Conservation (phyloP, 92 coral and sea anemone genomes). For the Umimayanthus kanabou region DNA sequence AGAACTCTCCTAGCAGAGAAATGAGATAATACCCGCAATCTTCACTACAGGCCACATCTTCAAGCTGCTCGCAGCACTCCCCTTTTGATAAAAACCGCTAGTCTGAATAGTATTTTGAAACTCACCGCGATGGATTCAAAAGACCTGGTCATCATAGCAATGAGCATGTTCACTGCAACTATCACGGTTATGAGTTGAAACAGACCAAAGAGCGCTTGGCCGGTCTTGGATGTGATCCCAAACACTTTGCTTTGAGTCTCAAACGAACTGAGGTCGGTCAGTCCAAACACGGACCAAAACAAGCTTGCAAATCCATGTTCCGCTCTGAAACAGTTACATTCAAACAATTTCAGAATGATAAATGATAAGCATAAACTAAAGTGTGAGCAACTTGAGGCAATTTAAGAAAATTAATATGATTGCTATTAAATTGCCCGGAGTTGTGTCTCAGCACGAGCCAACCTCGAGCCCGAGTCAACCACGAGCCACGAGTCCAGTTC, state of each 20-base stretch:
- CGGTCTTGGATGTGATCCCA: constrained; percentile 70
- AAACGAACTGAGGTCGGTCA: constrained; percentile 70
- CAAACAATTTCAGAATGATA: background rate
- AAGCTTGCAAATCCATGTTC: constrained; percentile 55
- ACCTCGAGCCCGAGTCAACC: too few relatives aligned
- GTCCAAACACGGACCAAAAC: constrained; percentile 88
- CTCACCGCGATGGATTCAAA: constrained; percentile 81
- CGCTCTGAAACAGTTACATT: constrained; percentile 38
- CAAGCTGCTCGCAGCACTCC: too few relatives aligned
- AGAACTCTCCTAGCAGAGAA: too few relatives aligned
- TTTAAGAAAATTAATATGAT: too few relatives aligned
- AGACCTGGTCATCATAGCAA: constrained; percentile 89
- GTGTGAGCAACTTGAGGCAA: too few relatives aligned
- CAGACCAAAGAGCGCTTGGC: constrained; percentile 67
- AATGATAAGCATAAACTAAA: background rate
- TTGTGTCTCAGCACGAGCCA: too few relatives aligned
- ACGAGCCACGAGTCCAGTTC: too few relatives aligned
- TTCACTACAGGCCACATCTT: too few relatives aligned
- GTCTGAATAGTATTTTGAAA: too few relatives aligned
- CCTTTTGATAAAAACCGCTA: too few relatives aligned
- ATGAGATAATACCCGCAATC: too few relatives aligned
- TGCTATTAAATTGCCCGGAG: too few relatives aligned
- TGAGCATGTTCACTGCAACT: constrained; percentile 86
- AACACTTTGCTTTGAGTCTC: constrained; percentile 67
- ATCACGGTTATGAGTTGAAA: constrained; percentile 78